phyloP scores from a whole-genome alignment of 92 coral and sea anemone genomes.

The Metridium senile region DNA sequence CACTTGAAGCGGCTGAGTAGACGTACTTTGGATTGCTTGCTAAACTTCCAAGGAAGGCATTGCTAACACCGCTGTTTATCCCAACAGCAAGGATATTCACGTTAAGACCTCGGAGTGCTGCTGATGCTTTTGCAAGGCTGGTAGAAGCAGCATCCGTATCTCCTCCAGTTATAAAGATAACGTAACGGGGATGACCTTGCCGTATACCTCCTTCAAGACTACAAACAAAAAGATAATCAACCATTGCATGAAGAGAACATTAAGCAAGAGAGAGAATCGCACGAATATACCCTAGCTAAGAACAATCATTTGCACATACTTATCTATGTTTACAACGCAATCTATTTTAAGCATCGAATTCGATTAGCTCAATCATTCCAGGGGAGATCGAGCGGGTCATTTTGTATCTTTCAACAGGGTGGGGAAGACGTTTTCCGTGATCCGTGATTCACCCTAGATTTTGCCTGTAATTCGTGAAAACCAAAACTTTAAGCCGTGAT shows the following conservation, averaged over 20 bases:
- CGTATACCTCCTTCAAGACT: constrained; percentile 65
- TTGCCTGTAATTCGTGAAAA: too few species aligned
- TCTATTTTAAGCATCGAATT: too few species aligned
- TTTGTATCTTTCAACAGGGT: too few species aligned
- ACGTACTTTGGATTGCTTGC: constrained; percentile 46
- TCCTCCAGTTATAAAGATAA: constrained; percentile 59
- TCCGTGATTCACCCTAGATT: too few species aligned
- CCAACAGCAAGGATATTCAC: constrained; percentile 73
- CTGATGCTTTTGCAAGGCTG: constrained; percentile 38
- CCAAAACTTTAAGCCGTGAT: too few species aligned
- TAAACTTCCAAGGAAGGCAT: constrained; percentile 43
- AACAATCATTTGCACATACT: too few species aligned
- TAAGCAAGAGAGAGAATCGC: too few species aligned
- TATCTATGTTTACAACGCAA: too few species aligned
- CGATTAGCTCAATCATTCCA: too few species aligned
- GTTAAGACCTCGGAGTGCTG: constrained; percentile 50
- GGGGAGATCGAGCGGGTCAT: too few species aligned
- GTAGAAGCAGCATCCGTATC: constrained; percentile 50
- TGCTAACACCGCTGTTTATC: constrained; percentile 40
- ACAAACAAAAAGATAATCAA: not conserved
- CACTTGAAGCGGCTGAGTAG: constrained; percentile 37
- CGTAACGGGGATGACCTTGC: constrained; percentile 69
- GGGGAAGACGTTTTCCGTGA: too few species aligned
- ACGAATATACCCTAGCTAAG: too few species aligned
- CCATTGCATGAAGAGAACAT: not conserved